These are phyloP conservation scores for Opisthograptis luteolata DNA, from an alignment of 2,888 invertebrate species.

Conservation along the genomic window DNA sequence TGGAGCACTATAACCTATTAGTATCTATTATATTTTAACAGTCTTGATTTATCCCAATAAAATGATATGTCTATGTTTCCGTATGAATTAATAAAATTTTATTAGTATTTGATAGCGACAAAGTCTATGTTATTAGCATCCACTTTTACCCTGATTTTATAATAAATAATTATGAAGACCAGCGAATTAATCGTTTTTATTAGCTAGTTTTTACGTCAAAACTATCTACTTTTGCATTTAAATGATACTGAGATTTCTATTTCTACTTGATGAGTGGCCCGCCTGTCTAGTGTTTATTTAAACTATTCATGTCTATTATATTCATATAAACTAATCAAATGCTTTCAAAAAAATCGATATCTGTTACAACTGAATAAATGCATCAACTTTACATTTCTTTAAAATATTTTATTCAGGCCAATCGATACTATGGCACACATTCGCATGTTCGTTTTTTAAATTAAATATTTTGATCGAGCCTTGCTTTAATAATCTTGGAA, in stretches of 20 bases:
- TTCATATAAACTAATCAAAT: conserved; percentile 1
- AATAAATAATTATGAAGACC: background rate
- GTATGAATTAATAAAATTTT: too few relatives aligned
- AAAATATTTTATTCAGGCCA: conserved; percentile 1
- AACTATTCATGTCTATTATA: conserved; percentile 4
- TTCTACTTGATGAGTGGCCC: background rate
- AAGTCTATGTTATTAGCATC: too few relatives aligned
- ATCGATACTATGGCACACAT: background rate
- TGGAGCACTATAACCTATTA: too few relatives aligned
- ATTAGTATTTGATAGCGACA: too few relatives aligned
- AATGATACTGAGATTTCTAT: too few relatives aligned
- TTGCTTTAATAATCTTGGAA: background rate
- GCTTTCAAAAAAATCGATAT: background rate
- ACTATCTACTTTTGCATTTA: conserved; percentile 10
- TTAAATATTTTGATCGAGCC: conserved; percentile 1
- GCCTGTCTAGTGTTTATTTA: conserved; percentile 4
- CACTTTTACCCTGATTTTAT: too few relatives aligned
- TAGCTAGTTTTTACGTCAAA: conserved; percentile 1
- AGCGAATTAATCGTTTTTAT: background rate
- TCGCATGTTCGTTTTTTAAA: too few relatives aligned
- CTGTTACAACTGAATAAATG: conserved; percentile 9
- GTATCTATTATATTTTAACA: too few relatives aligned
- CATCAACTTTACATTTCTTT: conserved; percentile 1
- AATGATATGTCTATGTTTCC: too few relatives aligned
- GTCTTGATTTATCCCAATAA: too few relatives aligned